Evolutionary conservation across 2,888 invertebrate species (phyloP).

Genomic region (Apoda limacodes): DNA sequence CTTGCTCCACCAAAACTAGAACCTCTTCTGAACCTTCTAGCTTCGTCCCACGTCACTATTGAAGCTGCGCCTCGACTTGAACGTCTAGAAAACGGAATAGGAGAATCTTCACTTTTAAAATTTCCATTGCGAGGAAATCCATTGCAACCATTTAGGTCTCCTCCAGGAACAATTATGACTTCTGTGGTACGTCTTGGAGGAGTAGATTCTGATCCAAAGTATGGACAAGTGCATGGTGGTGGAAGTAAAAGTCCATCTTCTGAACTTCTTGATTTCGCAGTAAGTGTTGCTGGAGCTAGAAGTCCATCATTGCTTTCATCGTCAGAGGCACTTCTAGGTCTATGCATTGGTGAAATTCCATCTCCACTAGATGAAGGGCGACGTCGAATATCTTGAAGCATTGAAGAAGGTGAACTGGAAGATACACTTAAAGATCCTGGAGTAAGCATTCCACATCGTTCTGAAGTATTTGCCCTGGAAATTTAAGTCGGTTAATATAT

Average conservation of each 20-base stretch:
- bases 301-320: constrained; percentile 53
- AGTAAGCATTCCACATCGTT: constrained; percentile 55
- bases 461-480: constrained; percentile 51
- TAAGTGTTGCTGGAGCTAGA: constrained; percentile 43
- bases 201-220: constrained; percentile 78
- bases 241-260: constrained; percentile 71
- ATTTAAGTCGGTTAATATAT: too few relatives aligned
- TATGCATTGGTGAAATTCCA: constrained; percentile 39
- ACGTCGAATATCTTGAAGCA: constrained; percentile 52
- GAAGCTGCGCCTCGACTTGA: constrained; percentile 76
- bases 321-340: constrained; percentile 56
- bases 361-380: constrained; percentile 46
- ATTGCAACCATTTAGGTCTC: constrained; percentile 57
- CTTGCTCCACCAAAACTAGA: constrained; percentile 79
- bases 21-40: constrained; percentile 72
- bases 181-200: constrained; percentile 61
- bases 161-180: constrained; percentile 65
- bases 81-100: constrained; percentile 61
- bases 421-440: constrained; percentile 59
- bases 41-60: constrained; percentile 82
- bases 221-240: constrained; percentile 84
- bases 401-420: constrained; percentile 59
- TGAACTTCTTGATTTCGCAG: constrained; percentile 54
- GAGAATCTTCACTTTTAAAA: constrained; percentile 44
- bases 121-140: constrained; percentile 48